These are phyloP conservation scores for Cheilosia scutellata DNA, from an alignment of 2,888 invertebrate species.

Conservation along the genomic window DNA sequence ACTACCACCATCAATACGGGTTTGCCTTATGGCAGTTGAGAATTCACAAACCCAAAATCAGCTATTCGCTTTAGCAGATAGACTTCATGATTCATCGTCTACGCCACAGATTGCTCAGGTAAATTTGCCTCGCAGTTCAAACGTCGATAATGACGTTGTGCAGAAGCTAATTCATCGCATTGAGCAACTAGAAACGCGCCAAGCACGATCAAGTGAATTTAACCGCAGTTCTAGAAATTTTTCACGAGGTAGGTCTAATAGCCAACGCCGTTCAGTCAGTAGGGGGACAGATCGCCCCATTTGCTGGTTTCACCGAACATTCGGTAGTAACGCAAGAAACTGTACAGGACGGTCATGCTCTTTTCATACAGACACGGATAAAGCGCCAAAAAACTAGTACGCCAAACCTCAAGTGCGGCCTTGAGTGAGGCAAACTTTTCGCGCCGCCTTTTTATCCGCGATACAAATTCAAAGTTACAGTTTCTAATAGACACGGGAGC, in stretches of 20 bases:
- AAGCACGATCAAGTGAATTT: background rate
- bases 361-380: background rate
- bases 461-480: no score
- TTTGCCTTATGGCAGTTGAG: slow-evolving; percentile 31
- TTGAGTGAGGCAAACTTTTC: slow-evolving; percentile 37
- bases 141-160: background rate
- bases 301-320: slow-evolving; percentile 3
- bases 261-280: background rate
- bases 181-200: background rate
- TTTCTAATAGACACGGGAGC: no score
- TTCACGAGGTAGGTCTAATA: background rate
- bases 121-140: background rate
- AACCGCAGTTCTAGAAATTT: background rate
- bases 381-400: slow-evolving; percentile 21
- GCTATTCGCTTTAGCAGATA: slow-evolving; percentile 20
- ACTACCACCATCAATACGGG: slow-evolving; percentile 3
- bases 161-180: slow-evolving; percentile 7
- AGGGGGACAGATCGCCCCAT: background rate
- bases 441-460: background rate
- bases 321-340: background rate
- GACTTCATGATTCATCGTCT: slow-evolving; percentile 16
- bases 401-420: slow-evolving; percentile 29
- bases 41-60: slow-evolving; percentile 2
- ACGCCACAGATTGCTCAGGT: background rate
- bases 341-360: background rate